phyloP scores from a whole-genome alignment of 2,888 invertebrate genomes.

The Dasysyrphus albostriatus region DNA sequence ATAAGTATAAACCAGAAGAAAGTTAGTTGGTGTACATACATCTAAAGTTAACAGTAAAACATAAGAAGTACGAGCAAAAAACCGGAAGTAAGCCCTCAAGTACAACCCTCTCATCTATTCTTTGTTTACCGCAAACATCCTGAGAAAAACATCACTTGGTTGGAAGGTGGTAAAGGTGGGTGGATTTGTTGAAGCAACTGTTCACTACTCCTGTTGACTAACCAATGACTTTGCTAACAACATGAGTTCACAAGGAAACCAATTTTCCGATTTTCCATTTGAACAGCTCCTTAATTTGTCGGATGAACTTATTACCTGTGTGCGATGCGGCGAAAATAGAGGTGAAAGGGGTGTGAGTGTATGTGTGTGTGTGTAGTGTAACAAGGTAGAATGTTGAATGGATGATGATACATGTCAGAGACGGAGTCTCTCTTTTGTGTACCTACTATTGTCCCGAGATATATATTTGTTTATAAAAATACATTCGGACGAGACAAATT shows the following conservation, averaged over 20 bases:
- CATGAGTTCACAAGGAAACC: conserved; percentile 74
- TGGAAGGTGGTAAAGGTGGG: background rate
- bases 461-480: conserved; percentile 61
- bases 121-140: conserved; percentile 45
- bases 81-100: conserved; percentile 73
- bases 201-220: conserved; percentile 34
- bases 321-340: conserved; percentile 54
- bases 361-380: background rate
- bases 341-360: background rate
- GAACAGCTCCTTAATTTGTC: conserved; percentile 76
- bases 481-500: conserved; percentile 67
- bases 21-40: conserved; percentile 10
- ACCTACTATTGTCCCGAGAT: background rate
- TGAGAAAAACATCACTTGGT: conserved; percentile 28
- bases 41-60: conserved; percentile 60
- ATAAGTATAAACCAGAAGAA: background rate
- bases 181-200: conserved; percentile 49
- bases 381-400: conserved; percentile 14
- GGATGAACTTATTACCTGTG: conserved; percentile 76
- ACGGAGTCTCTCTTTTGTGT: background rate
- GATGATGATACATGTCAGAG: conserved; percentile 28
- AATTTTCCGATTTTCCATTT: conserved; percentile 76
- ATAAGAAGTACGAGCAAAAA: conserved; percentile 58
- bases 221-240: conserved; percentile 72
- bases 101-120: conserved; percentile 50